Conservation (phyloP, 2,888 invertebrate species). For the Alentia gelatinosa region DNA sequence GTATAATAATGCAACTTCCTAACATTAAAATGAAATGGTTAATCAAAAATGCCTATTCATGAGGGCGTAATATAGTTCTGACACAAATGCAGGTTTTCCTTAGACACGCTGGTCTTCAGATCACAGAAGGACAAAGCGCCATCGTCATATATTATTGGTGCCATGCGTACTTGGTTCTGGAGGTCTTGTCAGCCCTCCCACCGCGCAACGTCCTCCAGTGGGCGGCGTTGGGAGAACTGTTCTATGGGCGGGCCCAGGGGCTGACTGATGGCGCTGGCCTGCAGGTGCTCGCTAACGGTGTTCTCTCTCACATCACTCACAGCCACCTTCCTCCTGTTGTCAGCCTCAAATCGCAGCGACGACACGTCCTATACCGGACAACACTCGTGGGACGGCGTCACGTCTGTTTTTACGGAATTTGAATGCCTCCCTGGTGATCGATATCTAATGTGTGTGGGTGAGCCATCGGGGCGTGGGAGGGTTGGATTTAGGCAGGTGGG, state of each 20-base stretch:
- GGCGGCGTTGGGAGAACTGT: too few relatives aligned
- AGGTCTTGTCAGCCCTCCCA: too few relatives aligned
- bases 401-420: neutral
- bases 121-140: too few relatives aligned
- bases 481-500: neutral
- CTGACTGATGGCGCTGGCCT: neutral
- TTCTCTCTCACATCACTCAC: conserved; percentile 16
- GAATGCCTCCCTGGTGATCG: neutral
- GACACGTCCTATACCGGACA: neutral
- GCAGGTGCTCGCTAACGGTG: neutral
- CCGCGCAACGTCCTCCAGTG: too few relatives aligned
- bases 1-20: too few relatives aligned
- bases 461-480: neutral
- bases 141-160: too few relatives aligned
- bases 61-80: too few relatives aligned
- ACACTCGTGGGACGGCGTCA: neutral
- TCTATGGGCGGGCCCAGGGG: neutral
- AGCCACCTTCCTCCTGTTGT: neutral
- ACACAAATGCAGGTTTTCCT: too few relatives aligned
- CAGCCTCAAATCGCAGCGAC: conserved; percentile 23
- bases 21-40: too few relatives aligned
- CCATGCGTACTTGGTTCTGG: too few relatives aligned
- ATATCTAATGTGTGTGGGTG: neutral
- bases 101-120: too few relatives aligned
- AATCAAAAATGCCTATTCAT: too few relatives aligned